These are phyloP conservation scores for Esox masquinongy DNA, from an alignment of 2,797 vertebrate species.

Conservation along the genomic window DNA sequence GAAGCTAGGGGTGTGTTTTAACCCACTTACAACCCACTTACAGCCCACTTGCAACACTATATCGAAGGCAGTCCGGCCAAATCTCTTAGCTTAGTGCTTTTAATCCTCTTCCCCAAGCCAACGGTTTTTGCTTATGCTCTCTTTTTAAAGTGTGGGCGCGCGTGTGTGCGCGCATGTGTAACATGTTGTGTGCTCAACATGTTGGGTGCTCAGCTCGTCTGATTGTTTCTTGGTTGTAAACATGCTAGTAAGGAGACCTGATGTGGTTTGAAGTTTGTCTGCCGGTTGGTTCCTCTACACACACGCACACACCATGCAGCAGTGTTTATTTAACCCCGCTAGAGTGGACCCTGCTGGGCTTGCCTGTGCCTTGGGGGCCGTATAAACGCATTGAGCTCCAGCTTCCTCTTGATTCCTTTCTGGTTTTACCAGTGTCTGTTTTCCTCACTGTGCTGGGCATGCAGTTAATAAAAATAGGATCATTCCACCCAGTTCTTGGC, in stretches of 20 bases:
- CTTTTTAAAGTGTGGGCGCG: constrained; percentile 19
- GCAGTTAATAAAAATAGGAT: constrained; percentile 61
- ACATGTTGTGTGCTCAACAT: neutral
- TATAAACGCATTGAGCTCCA: constrained; percentile 38
- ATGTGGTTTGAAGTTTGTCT: constrained; percentile 61
- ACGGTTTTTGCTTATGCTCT: constrained; percentile 51
- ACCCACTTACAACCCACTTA: constrained; percentile 75
- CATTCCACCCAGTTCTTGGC: constrained; percentile 63
- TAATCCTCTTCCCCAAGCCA: constrained; percentile 68
- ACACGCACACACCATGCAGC: constrained; percentile 22
- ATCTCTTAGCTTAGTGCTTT: constrained; percentile 69
- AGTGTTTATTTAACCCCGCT: constrained; percentile 59
- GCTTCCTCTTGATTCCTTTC: constrained; percentile 33
- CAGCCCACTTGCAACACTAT: constrained; percentile 44
- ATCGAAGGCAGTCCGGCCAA: constrained; percentile 67
- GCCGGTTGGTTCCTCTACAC: constrained; percentile 32
- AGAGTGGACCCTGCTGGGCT: constrained; percentile 49
- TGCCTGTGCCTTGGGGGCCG: constrained; percentile 54
- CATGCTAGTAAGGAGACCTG: constrained; percentile 41
- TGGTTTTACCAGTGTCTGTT: constrained; percentile 32
- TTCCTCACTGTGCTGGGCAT: constrained; percentile 40
- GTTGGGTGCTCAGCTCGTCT: constrained; percentile 27
- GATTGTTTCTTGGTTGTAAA: constrained; percentile 56
- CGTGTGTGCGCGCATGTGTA: neutral
- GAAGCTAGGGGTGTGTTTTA: constrained; percentile 74